phyloP scores from a whole-genome alignment of 2,113 vertebrate genomes.

The Cochlearius cochlearius region DNA sequence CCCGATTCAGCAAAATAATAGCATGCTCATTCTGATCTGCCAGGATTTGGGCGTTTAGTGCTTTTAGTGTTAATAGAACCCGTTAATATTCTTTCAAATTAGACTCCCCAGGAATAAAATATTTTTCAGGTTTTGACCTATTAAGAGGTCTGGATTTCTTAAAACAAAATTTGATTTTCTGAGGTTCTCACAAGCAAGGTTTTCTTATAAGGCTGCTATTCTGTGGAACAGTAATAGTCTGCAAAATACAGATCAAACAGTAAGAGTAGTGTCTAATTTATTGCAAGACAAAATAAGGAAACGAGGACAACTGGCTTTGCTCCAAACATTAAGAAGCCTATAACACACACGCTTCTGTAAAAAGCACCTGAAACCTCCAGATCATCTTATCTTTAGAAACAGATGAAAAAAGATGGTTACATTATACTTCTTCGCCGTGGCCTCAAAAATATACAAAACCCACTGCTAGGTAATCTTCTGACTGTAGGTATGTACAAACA shows the following conservation, averaged over 20 bases:
- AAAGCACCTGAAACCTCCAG: neutral
- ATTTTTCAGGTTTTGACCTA: neutral
- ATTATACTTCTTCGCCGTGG: neutral
- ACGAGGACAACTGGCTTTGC: neutral
- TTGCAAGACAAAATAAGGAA: neutral
- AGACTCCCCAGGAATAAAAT: neutral
- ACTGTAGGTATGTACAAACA: neutral
- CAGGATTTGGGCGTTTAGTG: neutral
- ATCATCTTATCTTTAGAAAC: neutral
- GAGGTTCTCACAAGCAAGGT: neutral
- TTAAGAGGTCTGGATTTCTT: neutral
- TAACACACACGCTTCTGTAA: neutral
- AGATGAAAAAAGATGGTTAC: neutral
- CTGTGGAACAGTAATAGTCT: neutral
- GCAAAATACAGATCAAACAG: neutral
- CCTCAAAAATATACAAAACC: neutral
- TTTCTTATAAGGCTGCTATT: neutral
- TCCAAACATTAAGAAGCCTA: neutral
- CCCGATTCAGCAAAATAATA: neutral
- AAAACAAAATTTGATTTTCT: neutral
- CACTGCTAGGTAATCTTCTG: neutral
- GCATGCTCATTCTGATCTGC: neutral
- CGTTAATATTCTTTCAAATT: neutral
- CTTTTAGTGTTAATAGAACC: neutral
- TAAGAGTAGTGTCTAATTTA: neutral